Evolutionary conservation across 2,797 vertebrate genomes (phyloP).

Genomic region (Hyperoplus immaculatus): DNA sequence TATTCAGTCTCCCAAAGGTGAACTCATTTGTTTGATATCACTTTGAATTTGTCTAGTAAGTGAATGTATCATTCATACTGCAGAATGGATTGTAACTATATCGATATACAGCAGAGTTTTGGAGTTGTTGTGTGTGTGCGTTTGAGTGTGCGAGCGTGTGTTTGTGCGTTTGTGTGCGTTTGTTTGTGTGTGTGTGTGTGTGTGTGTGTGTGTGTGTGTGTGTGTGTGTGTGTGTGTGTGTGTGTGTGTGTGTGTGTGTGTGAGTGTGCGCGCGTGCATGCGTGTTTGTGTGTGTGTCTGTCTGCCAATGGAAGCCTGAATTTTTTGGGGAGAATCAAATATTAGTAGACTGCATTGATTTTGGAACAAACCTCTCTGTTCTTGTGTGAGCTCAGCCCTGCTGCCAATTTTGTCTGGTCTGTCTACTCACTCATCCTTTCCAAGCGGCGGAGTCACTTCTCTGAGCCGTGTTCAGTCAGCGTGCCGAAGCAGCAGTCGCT

Average conservation of each 20-base stretch:
- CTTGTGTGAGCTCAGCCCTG: slow-evolving; percentile 63
- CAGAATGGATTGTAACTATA: slow-evolving; percentile 7
- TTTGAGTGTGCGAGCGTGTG: too few relatives aligned
- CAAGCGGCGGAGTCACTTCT: slow-evolving; percentile 58
- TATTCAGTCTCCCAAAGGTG: slow-evolving; percentile 5
- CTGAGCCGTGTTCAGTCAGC: slow-evolving; percentile 40
- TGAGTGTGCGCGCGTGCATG: not conserved
- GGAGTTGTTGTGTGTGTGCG: not conserved
- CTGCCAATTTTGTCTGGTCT: slow-evolving; percentile 78
- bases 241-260: slow-evolving; percentile 2
- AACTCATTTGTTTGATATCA: not conserved
- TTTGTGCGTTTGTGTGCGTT: too few relatives aligned
- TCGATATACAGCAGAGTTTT: slow-evolving; percentile 15
- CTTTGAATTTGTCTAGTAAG: slow-evolving; percentile 9
- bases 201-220: too few relatives aligned
- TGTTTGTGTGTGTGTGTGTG: too few relatives aligned
- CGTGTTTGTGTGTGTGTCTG: slow-evolving; percentile 24
- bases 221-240: not conserved
- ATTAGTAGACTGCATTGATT: slow-evolving; percentile 81
- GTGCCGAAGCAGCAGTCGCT: slow-evolving; percentile 30
- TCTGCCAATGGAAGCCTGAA: slow-evolving; percentile 62
- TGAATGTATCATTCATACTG: slow-evolving; percentile 25
- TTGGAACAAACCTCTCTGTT: slow-evolving; percentile 73
- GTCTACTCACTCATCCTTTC: slow-evolving; percentile 74
- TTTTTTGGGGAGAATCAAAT: slow-evolving; percentile 73